Base-by-base conservation (phyloP, 2,113 vertebrate genomes). In the Pundamilia nyererei region DNA sequence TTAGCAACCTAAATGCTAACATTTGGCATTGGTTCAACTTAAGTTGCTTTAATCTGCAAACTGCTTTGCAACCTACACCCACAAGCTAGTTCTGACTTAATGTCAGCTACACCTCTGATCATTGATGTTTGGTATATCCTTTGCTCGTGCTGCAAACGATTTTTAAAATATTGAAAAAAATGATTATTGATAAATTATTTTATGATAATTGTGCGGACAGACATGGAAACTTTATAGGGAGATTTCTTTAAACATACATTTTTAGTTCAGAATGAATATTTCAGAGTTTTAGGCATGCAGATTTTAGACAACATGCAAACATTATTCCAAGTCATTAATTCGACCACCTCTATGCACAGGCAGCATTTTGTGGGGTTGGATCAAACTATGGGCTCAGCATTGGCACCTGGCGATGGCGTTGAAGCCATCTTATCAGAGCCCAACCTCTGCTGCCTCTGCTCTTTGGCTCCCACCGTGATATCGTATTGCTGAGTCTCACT, bases 401-500 rank as follows among this genome's bases (percentile, higher is more conserved):
- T 85, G 89, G 79, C 86, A 89, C 89, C 85, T 87, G 90, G 68
- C 19, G 82, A 88, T 29, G 82, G 62, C 11, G 42, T 11, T 80
- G 89, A 86, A 82, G 47, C 84, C 85, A 33, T 82, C 87, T 91
- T 89, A 94, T 96, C 91, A 89, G 91, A 91, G 54, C 90, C 21
- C 83, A 42, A 83, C 85, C 90, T 86, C 80, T 93, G 93, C 91
- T 89, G 86, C 84, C 92, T 79, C 91, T 83, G 92, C 94, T 91
- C 89, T 95, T 93, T 95, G 92, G 89, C 91, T 87, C 83, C 88
- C 81, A 9, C 87, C 5, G 51, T 3, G 85, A 91, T 86, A 85
- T 89, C 84, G 92, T 94, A 94, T 95, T 96, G 96, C 96, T 95
- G 96, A 96, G 89, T 96, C 94, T 95, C 91, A 92, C 91, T 95